phyloP scores from a whole-genome alignment of 1,140 invertebrate genomes.

The Cyclargus thomasi region DNA sequence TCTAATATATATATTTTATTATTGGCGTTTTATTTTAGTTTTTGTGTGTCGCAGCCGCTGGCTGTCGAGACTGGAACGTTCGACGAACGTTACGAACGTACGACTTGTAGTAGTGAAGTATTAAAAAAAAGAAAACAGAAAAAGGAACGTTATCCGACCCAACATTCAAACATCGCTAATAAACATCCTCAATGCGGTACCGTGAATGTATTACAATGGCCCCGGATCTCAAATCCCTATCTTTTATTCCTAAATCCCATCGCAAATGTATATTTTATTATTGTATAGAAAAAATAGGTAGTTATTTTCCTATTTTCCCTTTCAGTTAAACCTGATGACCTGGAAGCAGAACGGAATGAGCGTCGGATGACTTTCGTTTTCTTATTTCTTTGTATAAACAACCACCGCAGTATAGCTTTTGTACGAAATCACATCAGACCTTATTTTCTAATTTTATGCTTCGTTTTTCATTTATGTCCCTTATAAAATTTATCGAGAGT shows the following conservation, averaged over 20 bases:
- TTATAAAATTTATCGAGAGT: background rate
- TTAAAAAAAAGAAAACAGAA: too few species aligned
- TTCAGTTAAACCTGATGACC: slow-evolving; percentile 24
- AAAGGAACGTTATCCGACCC: background rate
- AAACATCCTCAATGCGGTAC: slow-evolving; percentile 1
- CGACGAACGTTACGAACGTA: too few species aligned
- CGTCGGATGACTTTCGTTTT: slow-evolving; percentile 22
- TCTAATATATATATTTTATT: too few species aligned
- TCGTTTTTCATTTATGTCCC: slow-evolving; percentile 11
- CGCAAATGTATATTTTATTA: slow-evolving; percentile 20
- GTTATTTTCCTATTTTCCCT: slow-evolving; percentile 24
- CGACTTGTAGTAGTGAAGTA: too few species aligned
- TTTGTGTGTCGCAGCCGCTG: too few species aligned
- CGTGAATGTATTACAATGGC: slow-evolving; percentile 11
- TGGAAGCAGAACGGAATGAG: slow-evolving; percentile 23
- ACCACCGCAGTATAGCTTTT: background rate
- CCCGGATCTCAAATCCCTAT: slow-evolving; percentile 2
- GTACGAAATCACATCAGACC: slow-evolving; percentile 9
- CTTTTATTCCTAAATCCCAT: slow-evolving; percentile 14
- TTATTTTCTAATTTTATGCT: slow-evolving; percentile 16
- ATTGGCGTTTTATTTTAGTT: too few species aligned
- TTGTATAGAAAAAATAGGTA: slow-evolving; percentile 22
- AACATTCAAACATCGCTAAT: slow-evolving; percentile 8
- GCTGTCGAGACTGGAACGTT: too few species aligned
- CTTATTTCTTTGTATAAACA: slow-evolving; percentile 22